These are phyloP conservation scores for Drosophila recens DNA, from an alignment of 2,888 invertebrate species.

Conservation along the genomic window DNA sequence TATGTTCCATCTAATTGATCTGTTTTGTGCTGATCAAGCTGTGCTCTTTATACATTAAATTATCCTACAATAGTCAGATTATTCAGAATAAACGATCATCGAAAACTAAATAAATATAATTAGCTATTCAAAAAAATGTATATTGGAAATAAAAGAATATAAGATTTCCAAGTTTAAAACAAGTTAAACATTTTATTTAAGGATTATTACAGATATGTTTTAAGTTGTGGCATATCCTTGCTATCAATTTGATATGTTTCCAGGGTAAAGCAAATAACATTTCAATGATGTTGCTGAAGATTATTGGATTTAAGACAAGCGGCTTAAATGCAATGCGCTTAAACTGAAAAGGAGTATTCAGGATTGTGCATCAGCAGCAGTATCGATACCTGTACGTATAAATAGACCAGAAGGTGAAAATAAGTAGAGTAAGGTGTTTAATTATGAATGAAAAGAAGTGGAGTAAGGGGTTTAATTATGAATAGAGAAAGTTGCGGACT, in stretches of 20 bases:
- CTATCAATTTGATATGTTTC: not conserved
- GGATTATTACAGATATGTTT: too few species aligned
- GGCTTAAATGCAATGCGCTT: conserved; percentile 23
- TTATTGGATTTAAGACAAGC: conserved; percentile 28
- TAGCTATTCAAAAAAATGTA: too few species aligned
- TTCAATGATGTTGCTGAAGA: conserved; percentile 17
- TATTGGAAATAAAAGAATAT: too few species aligned
- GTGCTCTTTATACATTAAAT: too few species aligned
- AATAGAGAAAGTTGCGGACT: conserved; percentile 9
- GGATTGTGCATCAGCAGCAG: not conserved
- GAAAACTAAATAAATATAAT: not conserved
- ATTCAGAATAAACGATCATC: not conserved
- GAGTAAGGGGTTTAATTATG: conserved; percentile 11
- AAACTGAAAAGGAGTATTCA: conserved; percentile 3
- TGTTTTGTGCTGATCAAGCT: not conserved
- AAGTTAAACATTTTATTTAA: not conserved
- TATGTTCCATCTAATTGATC: too few species aligned
- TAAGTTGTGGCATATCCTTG: not conserved
- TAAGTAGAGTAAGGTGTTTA: conserved; percentile 1
- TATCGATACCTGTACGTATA: conserved; percentile 13
- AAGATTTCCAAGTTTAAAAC: not conserved
- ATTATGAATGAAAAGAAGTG: not conserved
- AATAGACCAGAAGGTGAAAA: conserved; percentile 3
- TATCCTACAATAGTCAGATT: too few species aligned
- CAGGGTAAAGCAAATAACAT: conserved; percentile 9